Percentiles rank a stretch among this genome's conserved stretches.
Evolutionary conservation across 2,113 vertebrate species (phyloP).

Genomic region (Xiphorhynchus elegans): DNA sequence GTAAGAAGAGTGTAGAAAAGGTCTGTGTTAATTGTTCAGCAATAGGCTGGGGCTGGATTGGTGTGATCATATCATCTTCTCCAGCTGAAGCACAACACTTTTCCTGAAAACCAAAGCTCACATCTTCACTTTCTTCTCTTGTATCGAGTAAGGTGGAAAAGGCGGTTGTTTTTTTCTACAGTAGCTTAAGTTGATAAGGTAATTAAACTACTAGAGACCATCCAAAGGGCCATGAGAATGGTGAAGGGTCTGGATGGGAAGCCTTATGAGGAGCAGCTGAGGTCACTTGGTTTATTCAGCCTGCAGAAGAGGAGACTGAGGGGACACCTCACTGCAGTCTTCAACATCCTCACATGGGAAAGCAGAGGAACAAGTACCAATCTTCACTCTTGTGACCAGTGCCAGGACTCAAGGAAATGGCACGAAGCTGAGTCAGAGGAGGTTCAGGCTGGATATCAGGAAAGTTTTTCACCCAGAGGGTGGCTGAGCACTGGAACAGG

Average conservation of each 20-base stretch:
- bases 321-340: neutral
- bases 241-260: neutral
- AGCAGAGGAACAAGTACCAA: neutral
- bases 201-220: neutral
- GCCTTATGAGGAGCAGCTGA: neutral
- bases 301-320: neutral
- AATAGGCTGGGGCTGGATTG: conserved; percentile 12
- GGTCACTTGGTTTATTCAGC: neutral
- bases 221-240: neutral
- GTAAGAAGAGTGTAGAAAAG: conserved; percentile 57
- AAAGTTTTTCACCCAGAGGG: neutral
- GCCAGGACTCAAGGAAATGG: neutral
- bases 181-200: neutral
- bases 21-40: conserved; percentile 32
- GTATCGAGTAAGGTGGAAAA: conserved; percentile 12
- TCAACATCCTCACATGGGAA: neutral
- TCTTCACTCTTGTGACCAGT: neutral
- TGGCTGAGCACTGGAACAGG: neutral
- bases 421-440: neutral
- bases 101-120: conserved; percentile 30
- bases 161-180: conserved; percentile 30
- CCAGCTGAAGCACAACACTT: neutral
- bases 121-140: neutral
- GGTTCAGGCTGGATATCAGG: neutral
- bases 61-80: neutral